These are phyloP conservation scores for Penaeus chinensis DNA, from an alignment of 1,140 invertebrate genomes.

Conservation along the genomic window DNA sequence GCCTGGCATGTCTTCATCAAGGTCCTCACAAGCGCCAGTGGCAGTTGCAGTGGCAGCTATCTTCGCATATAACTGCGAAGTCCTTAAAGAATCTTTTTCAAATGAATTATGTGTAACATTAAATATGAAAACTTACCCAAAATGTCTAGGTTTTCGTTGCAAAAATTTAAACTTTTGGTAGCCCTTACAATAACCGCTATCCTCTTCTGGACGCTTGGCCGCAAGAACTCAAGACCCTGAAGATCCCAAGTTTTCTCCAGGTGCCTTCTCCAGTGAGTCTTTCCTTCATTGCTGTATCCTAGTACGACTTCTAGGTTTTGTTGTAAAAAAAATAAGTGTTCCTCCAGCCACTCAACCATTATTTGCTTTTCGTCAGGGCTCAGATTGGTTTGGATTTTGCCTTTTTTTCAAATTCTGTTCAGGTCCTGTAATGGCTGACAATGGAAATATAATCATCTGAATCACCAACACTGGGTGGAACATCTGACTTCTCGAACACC, in stretches of 20 bases:
- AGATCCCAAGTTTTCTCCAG: slow-evolving; percentile 35
- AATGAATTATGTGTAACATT: slow-evolving; percentile 26
- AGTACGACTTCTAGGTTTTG: no score
- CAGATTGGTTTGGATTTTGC: slow-evolving; percentile 21
- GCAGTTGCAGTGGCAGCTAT: slow-evolving; percentile 21
- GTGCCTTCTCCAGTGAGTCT: slow-evolving; percentile 33
- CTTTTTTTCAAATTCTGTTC: no score
- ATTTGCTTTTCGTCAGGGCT: slow-evolving; percentile 26
- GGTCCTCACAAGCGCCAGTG: slow-evolving; percentile 23
- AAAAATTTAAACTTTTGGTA: slow-evolving; percentile 31
- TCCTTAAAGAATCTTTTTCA: slow-evolving; percentile 16
- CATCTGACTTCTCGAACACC: no score
- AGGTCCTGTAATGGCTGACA: slow-evolving; percentile 31
- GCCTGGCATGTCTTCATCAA: slow-evolving; percentile 28
- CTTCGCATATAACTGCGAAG: slow-evolving; percentile 8
- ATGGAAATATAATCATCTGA: slow-evolving; percentile 19
- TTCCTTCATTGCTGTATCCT: slow-evolving; percentile 21
- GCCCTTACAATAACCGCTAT: slow-evolving; percentile 26
- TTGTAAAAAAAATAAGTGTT: slow-evolving; percentile 26
- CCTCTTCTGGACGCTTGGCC: slow-evolving; percentile 25
- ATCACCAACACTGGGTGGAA: slow-evolving; percentile 25
- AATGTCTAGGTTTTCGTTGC: no score
- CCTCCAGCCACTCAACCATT: slow-evolving; percentile 42
- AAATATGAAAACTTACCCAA: slow-evolving; percentile 33
- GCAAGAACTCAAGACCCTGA: slow-evolving; percentile 31